phyloP scores from a whole-genome alignment of 2,888 invertebrate species.

The Macroteleia sp. region DNA sequence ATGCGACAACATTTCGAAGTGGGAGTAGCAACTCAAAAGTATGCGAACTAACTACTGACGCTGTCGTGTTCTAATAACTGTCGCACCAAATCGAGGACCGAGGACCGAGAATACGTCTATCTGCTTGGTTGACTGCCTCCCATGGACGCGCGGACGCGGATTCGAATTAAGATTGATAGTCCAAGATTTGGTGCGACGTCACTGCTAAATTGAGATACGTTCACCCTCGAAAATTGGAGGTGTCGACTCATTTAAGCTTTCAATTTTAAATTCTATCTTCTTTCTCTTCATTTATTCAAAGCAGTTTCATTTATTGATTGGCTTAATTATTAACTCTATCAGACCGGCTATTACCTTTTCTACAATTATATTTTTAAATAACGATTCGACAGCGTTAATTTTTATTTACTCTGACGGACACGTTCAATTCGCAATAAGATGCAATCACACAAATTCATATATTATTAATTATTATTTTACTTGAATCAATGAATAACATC shows the following conservation, averaged over 20 bases:
- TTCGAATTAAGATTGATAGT: constrained; percentile 53
- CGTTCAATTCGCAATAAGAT: constrained; percentile 16
- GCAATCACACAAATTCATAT: constrained; percentile 11
- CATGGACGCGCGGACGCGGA: constrained; percentile 22
- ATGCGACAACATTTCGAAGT: constrained; percentile 25
- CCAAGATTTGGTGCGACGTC: constrained; percentile 44
- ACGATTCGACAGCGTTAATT: constrained; percentile 3
- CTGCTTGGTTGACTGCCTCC: constrained; percentile 9
- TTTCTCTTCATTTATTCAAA: constrained; percentile 12
- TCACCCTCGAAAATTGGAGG: constrained; percentile 15
- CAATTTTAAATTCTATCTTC: constrained; percentile 25
- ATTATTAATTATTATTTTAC: constrained; percentile 51
- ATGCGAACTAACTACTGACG: constrained; percentile 17
- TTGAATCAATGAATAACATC: constrained; percentile 36
- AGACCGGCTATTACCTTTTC: neutral
- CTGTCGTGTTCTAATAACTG: constrained; percentile 57
- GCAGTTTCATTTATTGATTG: constrained; percentile 23
- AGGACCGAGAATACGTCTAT: constrained; percentile 25
- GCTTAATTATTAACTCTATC: constrained; percentile 31
- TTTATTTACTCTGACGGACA: neutral
- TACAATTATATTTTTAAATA: constrained; percentile 12
- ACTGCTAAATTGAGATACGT: constrained; percentile 33
- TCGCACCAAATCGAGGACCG: constrained; percentile 33
- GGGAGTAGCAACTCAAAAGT: constrained; percentile 20
- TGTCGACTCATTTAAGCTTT: constrained; percentile 34